A percentile compares a stretch with the other conserved stretches of the same genome.
Conservation (phyloP, 2,797 vertebrate genomes). For the Coranthus polyacanthus region DNA sequence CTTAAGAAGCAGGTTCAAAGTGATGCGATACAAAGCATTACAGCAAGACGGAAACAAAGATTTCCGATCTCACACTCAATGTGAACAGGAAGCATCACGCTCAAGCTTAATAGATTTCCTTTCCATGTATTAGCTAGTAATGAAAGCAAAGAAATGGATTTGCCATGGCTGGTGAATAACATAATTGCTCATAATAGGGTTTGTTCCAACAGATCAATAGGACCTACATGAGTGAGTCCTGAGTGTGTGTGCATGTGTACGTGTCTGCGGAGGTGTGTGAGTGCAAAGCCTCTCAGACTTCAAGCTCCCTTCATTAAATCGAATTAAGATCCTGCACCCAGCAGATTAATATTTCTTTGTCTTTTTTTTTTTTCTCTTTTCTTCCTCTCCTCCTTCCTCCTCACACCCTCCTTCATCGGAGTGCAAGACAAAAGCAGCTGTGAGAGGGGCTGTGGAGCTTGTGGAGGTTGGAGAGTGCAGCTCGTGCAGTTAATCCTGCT, state of each 20-base stretch:
- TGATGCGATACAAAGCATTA: conserved; percentile 60
- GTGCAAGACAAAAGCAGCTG: conserved; percentile 79
- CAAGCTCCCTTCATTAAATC: conserved; percentile 82
- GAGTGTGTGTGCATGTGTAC: conserved; percentile 63
- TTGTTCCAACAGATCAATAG: conserved; percentile 82
- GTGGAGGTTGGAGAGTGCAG: conserved; percentile 78
- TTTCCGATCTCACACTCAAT: conserved; percentile 71
- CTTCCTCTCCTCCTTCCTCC: conserved; percentile 65
- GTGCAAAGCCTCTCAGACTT: conserved; percentile 74
- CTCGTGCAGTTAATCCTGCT: conserved; percentile 84
- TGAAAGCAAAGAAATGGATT: conserved; percentile 82
- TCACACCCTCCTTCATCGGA: conserved; percentile 58
- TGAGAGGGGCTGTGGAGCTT: conserved; percentile 66
- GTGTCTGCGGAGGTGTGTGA: conserved; percentile 67
- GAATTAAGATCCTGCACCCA: conserved; percentile 84
- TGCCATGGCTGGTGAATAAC: conserved; percentile 75
- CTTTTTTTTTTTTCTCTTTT: conserved; percentile 55
- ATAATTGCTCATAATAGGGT: conserved; percentile 81
- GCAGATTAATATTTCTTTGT: conserved; percentile 82
- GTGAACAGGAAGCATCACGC: conserved; percentile 78
- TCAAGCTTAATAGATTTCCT: conserved; percentile 79
- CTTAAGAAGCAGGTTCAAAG: conserved; percentile 47
- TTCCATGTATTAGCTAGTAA: conserved; percentile 74
- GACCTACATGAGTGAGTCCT: conserved; percentile 69
- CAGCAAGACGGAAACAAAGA: conserved; percentile 66